phyloP scores from a whole-genome alignment of 2,113 vertebrate genomes.

The Taxidea taxus region DNA sequence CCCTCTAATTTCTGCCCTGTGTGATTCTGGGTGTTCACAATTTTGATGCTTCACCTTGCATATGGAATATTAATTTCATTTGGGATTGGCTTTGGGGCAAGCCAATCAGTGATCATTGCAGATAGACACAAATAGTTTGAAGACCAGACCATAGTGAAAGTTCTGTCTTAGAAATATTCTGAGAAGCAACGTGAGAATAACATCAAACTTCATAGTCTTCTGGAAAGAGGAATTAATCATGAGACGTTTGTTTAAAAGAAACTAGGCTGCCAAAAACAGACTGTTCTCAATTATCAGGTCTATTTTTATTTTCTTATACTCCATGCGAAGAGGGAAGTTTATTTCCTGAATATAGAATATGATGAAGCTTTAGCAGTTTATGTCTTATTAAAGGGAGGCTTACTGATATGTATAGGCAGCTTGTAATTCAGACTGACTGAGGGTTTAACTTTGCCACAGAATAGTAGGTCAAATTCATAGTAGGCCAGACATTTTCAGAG shows the following conservation, averaged over 20 bases:
- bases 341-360: slow-evolving; percentile 37
- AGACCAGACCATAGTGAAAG: slow-evolving; percentile 22
- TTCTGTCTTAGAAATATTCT: slow-evolving; percentile 25
- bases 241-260: slow-evolving; percentile 46
- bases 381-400: slow-evolving; percentile 49
- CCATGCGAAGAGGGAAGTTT: slow-evolving; percentile 41
- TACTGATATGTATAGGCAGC: slow-evolving; percentile 10
- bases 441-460: neutral
- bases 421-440: neutral
- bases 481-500: neutral
- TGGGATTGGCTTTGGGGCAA: neutral
- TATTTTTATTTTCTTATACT: slow-evolving; percentile 20
- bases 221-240: slow-evolving; percentile 58
- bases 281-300: slow-evolving; percentile 14
- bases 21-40: neutral
- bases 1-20: neutral
- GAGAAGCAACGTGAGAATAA: neutral
- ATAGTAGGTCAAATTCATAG: neutral
- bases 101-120: neutral
- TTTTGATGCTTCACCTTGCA: neutral
- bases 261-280: neutral
- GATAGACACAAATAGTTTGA: slow-evolving; percentile 34
- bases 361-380: slow-evolving; percentile 9
- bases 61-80: neutral
- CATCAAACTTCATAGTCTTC: slow-evolving; percentile 3